A percentile compares a stretch with the other conserved stretches of the same genome.
Evolutionary conservation across 2,888 invertebrate species (phyloP).

Genomic region (Masnerella sp.): DNA sequence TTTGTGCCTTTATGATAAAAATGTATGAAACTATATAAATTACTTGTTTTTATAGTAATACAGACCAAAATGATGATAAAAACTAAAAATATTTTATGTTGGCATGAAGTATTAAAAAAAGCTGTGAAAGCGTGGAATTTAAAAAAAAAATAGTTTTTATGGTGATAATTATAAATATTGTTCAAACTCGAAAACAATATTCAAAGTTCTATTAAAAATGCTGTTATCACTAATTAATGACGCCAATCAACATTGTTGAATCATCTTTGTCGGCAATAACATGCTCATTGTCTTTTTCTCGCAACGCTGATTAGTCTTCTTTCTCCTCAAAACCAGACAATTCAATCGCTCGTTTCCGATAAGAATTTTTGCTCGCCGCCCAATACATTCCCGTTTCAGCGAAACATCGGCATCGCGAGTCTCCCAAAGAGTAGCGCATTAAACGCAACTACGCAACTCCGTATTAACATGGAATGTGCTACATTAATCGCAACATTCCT

Average conservation of each 20-base stretch:
- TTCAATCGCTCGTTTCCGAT: slow-evolving; percentile 30
- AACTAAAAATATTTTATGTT: no score
- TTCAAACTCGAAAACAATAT: not conserved
- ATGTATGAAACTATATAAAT: no score
- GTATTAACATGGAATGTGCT: slow-evolving; percentile 51
- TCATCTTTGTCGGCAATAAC: slow-evolving; percentile 21
- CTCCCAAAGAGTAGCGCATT: slow-evolving; percentile 18
- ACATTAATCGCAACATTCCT: slow-evolving; percentile 52
- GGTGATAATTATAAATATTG: no score
- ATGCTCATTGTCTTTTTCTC: slow-evolving; percentile 4
- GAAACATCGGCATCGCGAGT: slow-evolving; percentile 15
- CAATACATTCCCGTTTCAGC: not conserved
- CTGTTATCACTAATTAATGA: slow-evolving; percentile 19
- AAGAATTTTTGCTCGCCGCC: slow-evolving; percentile 13
- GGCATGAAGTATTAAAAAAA: no score
- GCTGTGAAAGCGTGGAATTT: no score
- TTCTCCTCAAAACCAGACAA: slow-evolving; percentile 31
- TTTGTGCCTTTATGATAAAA: no score
- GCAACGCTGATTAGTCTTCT: slow-evolving; percentile 15
- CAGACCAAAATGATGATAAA: no score
- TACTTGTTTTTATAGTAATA: no score
- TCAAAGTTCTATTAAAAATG: not conserved
- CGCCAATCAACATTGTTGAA: slow-evolving; percentile 14
- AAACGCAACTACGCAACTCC: slow-evolving; percentile 17
- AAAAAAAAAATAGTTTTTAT: no score